Evolutionary conservation across 37 sponge, comb jelly and placozoan species (phyloP).

Genomic region (Eunapius fragilis): DNA sequence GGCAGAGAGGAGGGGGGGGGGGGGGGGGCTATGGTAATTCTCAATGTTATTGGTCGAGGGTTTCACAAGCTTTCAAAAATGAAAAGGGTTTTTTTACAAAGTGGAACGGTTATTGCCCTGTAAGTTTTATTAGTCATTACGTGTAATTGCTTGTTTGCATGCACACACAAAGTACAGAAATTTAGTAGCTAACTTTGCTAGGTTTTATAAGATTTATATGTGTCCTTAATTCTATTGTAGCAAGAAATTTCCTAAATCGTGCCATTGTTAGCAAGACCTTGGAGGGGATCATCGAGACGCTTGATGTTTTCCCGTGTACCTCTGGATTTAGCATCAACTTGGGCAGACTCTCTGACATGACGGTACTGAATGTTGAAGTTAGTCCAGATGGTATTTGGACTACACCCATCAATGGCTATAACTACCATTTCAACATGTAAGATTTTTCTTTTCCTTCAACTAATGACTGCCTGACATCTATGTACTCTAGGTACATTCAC

Average conservation of each 20-base stretch:
- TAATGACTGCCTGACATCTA: not conserved
- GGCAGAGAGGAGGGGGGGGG: too few relatives aligned
- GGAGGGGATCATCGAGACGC: not conserved
- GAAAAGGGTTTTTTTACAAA: too few relatives aligned
- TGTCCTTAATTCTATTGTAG: too few relatives aligned
- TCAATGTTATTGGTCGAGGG: too few relatives aligned
- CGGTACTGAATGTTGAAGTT: constrained; percentile 31
- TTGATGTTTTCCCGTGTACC: constrained; percentile 11
- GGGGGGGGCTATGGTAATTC: too few relatives aligned
- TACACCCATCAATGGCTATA: constrained; percentile 1
- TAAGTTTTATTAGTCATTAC: too few relatives aligned
- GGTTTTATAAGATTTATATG: too few relatives aligned
- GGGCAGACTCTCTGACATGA: not conserved
- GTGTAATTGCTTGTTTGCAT: too few relatives aligned
- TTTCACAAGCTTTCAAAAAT: too few relatives aligned
- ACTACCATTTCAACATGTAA: constrained; percentile 56
- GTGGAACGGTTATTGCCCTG: too few relatives aligned
- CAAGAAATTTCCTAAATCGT: constrained; percentile 41
- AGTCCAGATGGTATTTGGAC: not conserved
- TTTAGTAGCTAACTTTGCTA: too few relatives aligned
- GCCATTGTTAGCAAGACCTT: constrained; percentile 7
- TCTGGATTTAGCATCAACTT: constrained; percentile 44
- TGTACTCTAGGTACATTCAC: constrained; percentile 26
- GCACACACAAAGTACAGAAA: too few relatives aligned
- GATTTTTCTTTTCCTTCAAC: not conserved